These are phyloP conservation scores for Boleophthalmus pectinirostris DNA, from an alignment of 2,113 vertebrate species.

Conservation along the genomic window DNA sequence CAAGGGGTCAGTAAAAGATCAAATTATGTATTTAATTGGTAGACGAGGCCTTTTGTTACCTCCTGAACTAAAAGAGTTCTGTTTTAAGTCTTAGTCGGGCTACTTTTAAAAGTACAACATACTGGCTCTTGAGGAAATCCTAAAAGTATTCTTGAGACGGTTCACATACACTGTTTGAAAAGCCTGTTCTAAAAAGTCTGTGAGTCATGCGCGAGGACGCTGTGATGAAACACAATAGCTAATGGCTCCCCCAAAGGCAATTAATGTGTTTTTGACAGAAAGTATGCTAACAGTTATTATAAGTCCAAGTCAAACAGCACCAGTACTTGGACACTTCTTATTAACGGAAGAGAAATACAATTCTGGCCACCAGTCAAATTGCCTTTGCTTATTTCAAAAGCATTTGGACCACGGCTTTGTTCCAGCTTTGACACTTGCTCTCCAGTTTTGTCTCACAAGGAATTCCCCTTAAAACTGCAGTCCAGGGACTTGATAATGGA, in stretches of 20 bases:
- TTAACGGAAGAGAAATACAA: neutral
- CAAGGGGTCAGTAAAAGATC: neutral
- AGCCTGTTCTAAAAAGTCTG: neutral
- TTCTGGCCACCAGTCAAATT: neutral
- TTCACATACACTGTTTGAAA: neutral
- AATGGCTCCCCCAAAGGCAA: neutral
- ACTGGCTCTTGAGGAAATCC: neutral
- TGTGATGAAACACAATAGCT: neutral
- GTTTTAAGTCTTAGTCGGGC: no score
- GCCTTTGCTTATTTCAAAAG: conserved; percentile 4
- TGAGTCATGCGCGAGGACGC: neutral
- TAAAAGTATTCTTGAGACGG: neutral
- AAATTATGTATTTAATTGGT: neutral
- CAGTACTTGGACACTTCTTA: neutral
- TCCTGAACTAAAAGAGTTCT: no score
- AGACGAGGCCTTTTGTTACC: neutral
- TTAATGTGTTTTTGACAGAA: conserved; percentile 15
- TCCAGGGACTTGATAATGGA: conserved; percentile 55
- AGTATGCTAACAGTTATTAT: neutral
- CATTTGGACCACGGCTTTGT: conserved; percentile 1
- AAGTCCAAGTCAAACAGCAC: neutral
- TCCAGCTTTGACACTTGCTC: conserved; percentile 15
- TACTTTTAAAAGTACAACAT: neutral
- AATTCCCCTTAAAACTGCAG: conserved; percentile 34
- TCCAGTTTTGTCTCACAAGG: conserved; percentile 10